Percentiles rank a stretch among this genome's conserved stretches.
Conservation (phyloP, 1,140 invertebrate species). For the Monomorium pharaonis region DNA sequence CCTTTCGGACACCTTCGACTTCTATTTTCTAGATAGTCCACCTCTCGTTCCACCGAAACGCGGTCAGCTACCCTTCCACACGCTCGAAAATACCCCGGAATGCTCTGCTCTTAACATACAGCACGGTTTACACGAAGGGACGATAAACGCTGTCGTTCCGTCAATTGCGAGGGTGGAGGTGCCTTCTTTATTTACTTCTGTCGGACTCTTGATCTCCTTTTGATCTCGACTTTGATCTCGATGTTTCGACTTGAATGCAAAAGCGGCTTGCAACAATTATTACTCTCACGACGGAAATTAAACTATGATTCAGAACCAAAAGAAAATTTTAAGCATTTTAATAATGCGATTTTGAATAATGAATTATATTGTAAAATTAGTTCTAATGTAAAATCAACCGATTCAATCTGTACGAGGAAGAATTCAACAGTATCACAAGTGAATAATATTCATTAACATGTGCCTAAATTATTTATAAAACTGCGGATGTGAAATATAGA, state of each 20-base stretch:
- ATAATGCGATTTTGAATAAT: neutral
- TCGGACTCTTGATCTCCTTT: conserved; percentile 10
- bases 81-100: conserved; percentile 1
- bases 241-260: neutral
- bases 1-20: conserved; percentile 65
- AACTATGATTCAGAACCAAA: neutral
- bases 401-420: neutral
- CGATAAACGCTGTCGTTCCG: conserved; percentile 59
- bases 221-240: neutral
- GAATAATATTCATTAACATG: neutral
- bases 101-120: conserved; percentile 44
- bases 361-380: neutral
- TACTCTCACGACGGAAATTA: neutral
- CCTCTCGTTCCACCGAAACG: conserved; percentile 33
- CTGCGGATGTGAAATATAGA: neutral
- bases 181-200: conserved; percentile 19
- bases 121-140: conserved; percentile 18
- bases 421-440: neutral
- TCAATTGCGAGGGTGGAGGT: conserved; percentile 35
- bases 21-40: conserved; percentile 67
- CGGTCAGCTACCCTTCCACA: conserved; percentile 24
- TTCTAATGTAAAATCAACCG: neutral
- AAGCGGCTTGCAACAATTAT: conserved; percentile 15
- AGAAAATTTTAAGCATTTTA: neutral
- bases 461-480: neutral